phyloP scores from a whole-genome alignment of 2,797 vertebrate species.

The Crenichthys baileyi region DNA sequence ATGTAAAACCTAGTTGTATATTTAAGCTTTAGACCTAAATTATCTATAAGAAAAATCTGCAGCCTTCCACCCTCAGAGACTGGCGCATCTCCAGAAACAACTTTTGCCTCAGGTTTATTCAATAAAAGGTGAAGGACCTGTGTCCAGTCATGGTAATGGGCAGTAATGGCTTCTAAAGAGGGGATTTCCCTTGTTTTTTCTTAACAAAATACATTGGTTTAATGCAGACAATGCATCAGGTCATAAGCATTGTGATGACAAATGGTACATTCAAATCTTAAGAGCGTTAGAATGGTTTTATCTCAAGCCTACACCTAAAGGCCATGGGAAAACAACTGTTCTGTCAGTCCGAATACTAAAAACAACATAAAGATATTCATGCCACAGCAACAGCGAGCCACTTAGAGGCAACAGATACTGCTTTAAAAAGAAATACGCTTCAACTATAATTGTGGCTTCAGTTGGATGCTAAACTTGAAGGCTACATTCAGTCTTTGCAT shows the following conservation, averaged over 20 bases:
- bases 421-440: conserved; percentile 29
- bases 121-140: conserved; percentile 42
- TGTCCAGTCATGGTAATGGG: conserved; percentile 48
- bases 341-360: background rate
- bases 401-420: conserved; percentile 25
- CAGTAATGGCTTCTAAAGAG: conserved; percentile 19
- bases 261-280: background rate
- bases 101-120: conserved; percentile 29
- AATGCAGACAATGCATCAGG: conserved; percentile 11
- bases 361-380: conserved; percentile 24
- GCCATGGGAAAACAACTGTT: background rate
- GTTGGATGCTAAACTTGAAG: conserved; percentile 4
- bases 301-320: conserved; percentile 1
- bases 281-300: background rate
- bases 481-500: background rate
- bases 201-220: conserved; percentile 16
- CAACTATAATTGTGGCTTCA: conserved; percentile 20
- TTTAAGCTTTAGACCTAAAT: conserved; percentile 35
- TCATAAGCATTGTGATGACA: conserved; percentile 36
- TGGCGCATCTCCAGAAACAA: conserved; percentile 49
- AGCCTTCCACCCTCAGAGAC: background rate
- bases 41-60: conserved; percentile 17
- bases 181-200: conserved; percentile 23
- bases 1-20: conserved; percentile 40
- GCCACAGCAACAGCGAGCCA: conserved; percentile 19